Base-by-base conservation (phyloP, 53 echinoderm and acorn worm species). In the Stichopus horrens region DNA sequence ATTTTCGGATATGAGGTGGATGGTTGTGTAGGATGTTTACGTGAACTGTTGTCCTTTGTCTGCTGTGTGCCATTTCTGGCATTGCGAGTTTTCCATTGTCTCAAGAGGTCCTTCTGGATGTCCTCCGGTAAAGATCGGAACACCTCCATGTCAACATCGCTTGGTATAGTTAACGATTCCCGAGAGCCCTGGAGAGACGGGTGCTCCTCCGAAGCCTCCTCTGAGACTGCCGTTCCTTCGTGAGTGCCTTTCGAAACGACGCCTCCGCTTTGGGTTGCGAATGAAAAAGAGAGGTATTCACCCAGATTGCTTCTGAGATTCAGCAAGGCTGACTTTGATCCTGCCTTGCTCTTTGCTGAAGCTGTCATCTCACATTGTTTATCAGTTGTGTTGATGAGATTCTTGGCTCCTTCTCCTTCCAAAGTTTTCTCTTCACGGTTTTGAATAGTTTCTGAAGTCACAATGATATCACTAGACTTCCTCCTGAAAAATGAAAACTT, bases 61-160 rank as follows among this genome's bases (percentile, higher is more conserved):
- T 71, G 5, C 19, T 18, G 71, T 71, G 18, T 20, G 6, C 18
- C 6, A n/a, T 18, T 18, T 7, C 71, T 16, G 6, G 21, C 65
- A 53, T 55, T 91, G 59, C 55, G 74, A 55, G 58, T 88, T 58
- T 63, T 92, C 96, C 96, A 96, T 5, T 93, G 89, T 5, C 66
- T 87, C 11, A 92, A 19, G 52, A 96, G 79, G 60, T 96, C 96
- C 57, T 92, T 77, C 53, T 90, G 93, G 74, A 96, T 74, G 52
- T 95, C 90, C 23, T 20, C 13, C 56, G 95, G 96, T n/a, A 96
- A 93, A 7, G 89, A 92, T 18, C 68, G 73, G 79, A 96, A 96
- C 14, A 96, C 94, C 8, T 91, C 86, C 19, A 76, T 89, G 76
- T 96, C 96, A 16, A 96, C 78, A 55, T 93, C 88, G 23, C 92